Percentiles rank a stretch among this genome's conserved stretches.
Conservation (phyloP, 2,113 vertebrate genomes). For the Corythaixoides concolor region DNA sequence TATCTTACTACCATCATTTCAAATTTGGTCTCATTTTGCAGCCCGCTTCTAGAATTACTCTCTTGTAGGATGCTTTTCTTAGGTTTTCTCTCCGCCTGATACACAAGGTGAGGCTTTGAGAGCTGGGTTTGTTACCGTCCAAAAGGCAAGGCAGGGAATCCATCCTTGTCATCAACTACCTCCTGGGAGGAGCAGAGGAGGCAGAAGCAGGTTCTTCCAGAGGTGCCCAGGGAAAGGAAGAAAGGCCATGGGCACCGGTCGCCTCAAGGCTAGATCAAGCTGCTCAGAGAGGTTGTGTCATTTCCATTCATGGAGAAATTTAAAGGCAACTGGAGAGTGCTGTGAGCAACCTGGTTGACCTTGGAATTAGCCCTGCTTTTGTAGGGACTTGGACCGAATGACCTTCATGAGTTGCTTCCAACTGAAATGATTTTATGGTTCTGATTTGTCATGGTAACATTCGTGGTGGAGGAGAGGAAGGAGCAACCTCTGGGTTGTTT, state of each 20-base stretch:
- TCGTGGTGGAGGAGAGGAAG: not conserved
- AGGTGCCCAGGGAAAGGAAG: not conserved
- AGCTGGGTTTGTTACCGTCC: not conserved
- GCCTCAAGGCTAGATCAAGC: not conserved
- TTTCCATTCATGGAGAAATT: not conserved
- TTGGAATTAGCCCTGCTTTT: not conserved
- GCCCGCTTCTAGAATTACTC: not conserved
- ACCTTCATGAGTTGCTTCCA: not conserved
- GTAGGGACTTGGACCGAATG: not conserved
- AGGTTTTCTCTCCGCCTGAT: accelerated
- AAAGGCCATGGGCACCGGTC: not conserved
- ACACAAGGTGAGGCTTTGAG: not conserved
- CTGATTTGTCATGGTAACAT: not conserved
- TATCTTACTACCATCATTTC: not conserved
- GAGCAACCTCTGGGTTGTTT: not conserved
- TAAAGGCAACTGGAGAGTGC: not conserved
- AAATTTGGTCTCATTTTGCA: not conserved
- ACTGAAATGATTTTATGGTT: not conserved
- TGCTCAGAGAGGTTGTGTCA: not conserved
- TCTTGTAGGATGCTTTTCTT: not conserved
- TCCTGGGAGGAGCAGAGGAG: not conserved
- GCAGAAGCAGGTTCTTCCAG: not conserved
- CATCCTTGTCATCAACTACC: no score
- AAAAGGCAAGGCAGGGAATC: not conserved
- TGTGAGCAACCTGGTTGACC: not conserved